Base-by-base conservation (phyloP, 2,113 vertebrate species). In the Pycnonotus jocosus region DNA sequence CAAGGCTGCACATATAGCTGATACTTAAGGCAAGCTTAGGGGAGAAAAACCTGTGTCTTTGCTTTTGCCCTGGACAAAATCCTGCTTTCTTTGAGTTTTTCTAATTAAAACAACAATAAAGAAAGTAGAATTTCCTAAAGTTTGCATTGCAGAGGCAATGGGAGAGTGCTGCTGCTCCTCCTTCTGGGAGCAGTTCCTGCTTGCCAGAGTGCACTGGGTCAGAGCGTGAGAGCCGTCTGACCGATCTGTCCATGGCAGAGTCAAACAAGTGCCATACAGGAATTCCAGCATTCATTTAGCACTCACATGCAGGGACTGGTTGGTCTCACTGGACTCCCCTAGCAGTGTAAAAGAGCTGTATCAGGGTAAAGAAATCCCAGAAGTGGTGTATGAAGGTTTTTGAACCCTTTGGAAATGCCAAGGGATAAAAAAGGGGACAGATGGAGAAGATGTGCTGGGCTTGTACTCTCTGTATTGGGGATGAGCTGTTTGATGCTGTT, bases 171-270 rank as follows among this genome's bases (percentile, higher is more conserved):
- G 3, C n/a, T 4, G 1, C 27, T 85, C 8, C 6, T 88, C 13
- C 35, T 60, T 20, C 24, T 37, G 30, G 51, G 30, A 42, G 18
- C 68, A 50, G 22, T 27, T 35, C 72, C 40, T 50, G 20, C 30
- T 65, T 37, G 62, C 22, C 38, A n/a, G 53, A 76, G n/a, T 28
- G 37, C 25, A 5, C 14, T 47, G 50, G 12, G 48, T 58, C 17
- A 37, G 54, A 56, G 37, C 16, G 28, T 1, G 3, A 20, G 37
- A 78, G 24, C 10, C 0, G 0, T 11, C 10, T 61, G 62, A 15
- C 15, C 0, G 0, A 0, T 81, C 48, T 51, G 58, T 60, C 35
- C 6, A 1, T 2, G 1, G 17, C 16, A 14, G 23, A 68, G 50
- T 15, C 40, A 44, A 31, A 12, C 38, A 37, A 54, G 42, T 23